Percentiles rank a stretch among this genome's conserved stretches.
Evolutionary conservation across 2,888 invertebrate genomes (phyloP).

Genomic region (Steinernema scapterisci): DNA sequence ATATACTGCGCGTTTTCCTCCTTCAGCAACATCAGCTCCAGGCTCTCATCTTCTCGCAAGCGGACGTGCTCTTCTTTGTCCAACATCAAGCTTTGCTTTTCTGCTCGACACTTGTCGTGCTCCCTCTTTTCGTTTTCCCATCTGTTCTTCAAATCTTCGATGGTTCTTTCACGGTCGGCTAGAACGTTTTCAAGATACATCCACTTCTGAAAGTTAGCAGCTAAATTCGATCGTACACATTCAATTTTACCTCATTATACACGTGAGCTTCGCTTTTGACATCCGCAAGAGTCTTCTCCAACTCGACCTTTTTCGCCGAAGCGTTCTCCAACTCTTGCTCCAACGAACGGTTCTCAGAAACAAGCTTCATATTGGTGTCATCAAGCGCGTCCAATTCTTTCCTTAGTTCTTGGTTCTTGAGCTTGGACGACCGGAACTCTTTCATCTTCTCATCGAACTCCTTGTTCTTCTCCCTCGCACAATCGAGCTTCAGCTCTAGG

Average conservation of each 20-base stretch:
- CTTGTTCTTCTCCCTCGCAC: neutral
- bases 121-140: neutral
- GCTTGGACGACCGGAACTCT: neutral
- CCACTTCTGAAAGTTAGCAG: neutral
- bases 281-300: neutral
- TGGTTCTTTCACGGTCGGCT: neutral
- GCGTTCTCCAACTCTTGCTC: neutral
- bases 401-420: neutral
- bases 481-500: neutral
- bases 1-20: neutral
- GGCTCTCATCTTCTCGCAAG: neutral
- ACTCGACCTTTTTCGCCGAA: neutral
- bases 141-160: neutral
- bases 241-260: neutral
- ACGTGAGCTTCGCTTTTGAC: neutral
- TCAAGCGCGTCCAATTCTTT: neutral
- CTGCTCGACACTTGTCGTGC: neutral
- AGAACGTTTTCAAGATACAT: neutral
- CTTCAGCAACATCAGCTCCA: slow-evolving; percentile 8
- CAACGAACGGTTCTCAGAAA: neutral
- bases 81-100: neutral
- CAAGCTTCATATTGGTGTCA: neutral
- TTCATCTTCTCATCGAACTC: neutral
- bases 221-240: neutral
- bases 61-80: neutral